These are phyloP conservation scores for Mylabris sibirica DNA, from an alignment of 2,888 invertebrate species.

Conservation along the genomic window DNA sequence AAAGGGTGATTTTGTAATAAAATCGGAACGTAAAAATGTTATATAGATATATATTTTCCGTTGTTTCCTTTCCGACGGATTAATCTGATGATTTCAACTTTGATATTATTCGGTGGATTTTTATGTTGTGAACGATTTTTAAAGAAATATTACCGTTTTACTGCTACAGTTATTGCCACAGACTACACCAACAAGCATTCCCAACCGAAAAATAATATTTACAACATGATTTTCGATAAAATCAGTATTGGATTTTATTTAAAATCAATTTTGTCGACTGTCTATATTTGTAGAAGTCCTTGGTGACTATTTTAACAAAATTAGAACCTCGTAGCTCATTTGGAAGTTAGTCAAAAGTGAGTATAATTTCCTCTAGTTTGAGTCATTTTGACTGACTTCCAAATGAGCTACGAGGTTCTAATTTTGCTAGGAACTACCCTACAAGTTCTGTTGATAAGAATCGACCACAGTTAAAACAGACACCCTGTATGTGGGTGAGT, in stretches of 20 bases:
- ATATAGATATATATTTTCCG: not conserved
- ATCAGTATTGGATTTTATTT: not conserved
- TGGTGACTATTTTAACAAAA: no score
- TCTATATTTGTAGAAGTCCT: no score
- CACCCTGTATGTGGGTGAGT: slow-evolving; percentile 37
- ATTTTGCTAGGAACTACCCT: no score
- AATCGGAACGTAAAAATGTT: slow-evolving; percentile 4
- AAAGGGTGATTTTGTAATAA: not conserved
- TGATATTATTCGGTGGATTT: not conserved
- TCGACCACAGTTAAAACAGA: no score
- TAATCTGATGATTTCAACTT: slow-evolving; percentile 6
- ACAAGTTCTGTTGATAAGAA: no score
- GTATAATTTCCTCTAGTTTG: no score
- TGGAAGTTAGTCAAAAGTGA: no score
- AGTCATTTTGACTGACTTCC: no score
- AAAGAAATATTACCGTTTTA: slow-evolving; percentile 9
- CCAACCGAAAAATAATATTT: not conserved
- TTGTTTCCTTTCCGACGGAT: not conserved
- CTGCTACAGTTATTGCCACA: not conserved
- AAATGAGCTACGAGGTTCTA: no score
- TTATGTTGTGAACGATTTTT: not conserved
- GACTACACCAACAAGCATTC: not conserved
- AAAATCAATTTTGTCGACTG: not conserved
- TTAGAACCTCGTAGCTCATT: no score
- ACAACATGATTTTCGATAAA: not conserved